phyloP scores from a whole-genome alignment of 2,113 vertebrate species.

The Scalopus aquaticus region DNA sequence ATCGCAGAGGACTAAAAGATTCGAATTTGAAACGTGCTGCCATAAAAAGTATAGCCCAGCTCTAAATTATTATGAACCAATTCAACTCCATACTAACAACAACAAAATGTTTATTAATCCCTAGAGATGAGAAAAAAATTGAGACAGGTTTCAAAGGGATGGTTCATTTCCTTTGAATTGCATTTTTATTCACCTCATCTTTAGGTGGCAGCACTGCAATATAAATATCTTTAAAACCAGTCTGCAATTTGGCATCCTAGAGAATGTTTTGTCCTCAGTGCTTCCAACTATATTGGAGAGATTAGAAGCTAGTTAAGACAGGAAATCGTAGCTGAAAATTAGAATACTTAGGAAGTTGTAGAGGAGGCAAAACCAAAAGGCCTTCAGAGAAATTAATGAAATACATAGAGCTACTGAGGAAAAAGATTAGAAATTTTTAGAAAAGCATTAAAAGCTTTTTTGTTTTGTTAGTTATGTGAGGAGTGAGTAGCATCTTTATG shows the following conservation, averaged over 20 bases:
- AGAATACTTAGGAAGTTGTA: conserved; percentile 30
- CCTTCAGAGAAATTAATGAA: conserved; percentile 55
- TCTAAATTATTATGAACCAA: conserved; percentile 11
- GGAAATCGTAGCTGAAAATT: conserved; percentile 53
- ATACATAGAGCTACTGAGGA: conserved; percentile 3
- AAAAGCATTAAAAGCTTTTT: background rate
- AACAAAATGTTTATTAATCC: conserved; percentile 34
- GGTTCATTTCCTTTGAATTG: conserved; percentile 60
- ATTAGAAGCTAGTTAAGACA: conserved; percentile 57
- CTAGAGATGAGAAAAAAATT: conserved; percentile 40
- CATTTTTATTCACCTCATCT: conserved; percentile 73
- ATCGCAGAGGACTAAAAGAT: conserved; percentile 17
- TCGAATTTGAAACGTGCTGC: conserved; percentile 25
- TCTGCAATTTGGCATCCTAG: conserved; percentile 55
- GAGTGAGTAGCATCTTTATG: conserved; percentile 22
- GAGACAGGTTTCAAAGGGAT: conserved; percentile 12
- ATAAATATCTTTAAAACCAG: conserved; percentile 60
- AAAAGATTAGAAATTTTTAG: conserved; percentile 9
- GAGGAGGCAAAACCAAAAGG: background rate
- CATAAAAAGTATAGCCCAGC: conserved; percentile 24
- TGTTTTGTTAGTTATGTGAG: background rate
- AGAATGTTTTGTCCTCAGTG: conserved; percentile 50
- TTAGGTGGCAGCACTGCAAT: conserved; percentile 78
- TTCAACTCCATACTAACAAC: conserved; percentile 15
- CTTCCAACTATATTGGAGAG: conserved; percentile 45